Evolutionary conservation across 2,797 vertebrate genomes (phyloP).

Genomic region (Nothura maculosa): DNA sequence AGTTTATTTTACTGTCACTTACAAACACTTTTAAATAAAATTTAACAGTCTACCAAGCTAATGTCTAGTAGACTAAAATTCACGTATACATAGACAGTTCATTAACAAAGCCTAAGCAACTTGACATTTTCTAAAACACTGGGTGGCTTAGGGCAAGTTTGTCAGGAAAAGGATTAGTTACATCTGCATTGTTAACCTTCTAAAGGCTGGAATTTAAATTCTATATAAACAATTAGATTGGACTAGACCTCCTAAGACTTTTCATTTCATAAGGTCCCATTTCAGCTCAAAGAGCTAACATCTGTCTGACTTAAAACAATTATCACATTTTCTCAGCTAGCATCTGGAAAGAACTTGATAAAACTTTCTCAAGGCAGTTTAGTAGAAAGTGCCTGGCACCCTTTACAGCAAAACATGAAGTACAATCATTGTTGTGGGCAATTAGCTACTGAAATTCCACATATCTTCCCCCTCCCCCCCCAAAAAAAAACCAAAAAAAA

Average conservation of each 20-base stretch:
- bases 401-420: not conserved
- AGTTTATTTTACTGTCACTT: not conserved
- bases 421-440: fast-evolving
- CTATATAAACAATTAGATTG: not conserved
- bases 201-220: not conserved
- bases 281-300: not conserved
- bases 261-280: not conserved
- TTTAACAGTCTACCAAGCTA: not conserved
- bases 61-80: not conserved
- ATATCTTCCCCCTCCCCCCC: too few relatives aligned
- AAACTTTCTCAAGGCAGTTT: not conserved
- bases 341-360: not conserved
- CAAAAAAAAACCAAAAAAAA: too few relatives aligned
- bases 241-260: not conserved
- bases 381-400: not conserved
- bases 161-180: not conserved
- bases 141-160: not conserved
- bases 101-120: not conserved
- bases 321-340: not conserved
- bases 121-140: not conserved
- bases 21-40: not conserved
- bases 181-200: not conserved
- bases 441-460: not conserved
- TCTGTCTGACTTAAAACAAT: not conserved
- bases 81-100: not conserved